Base-by-base conservation (phyloP, 2,888 invertebrate genomes). In the Campopleginae sp. region DNA sequence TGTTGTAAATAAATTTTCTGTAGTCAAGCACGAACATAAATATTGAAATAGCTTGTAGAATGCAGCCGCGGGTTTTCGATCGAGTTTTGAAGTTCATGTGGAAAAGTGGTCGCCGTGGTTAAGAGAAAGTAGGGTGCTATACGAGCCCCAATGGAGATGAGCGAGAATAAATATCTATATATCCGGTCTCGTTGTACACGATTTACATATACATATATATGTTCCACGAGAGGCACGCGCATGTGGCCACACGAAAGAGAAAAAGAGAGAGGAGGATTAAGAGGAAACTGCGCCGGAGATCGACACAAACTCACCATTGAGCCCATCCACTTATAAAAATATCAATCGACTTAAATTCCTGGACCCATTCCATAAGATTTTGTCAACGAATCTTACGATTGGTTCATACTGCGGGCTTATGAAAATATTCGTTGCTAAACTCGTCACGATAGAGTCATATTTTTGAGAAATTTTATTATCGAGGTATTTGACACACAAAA, bases 91-190 rank as follows among this genome's bases (percentile, higher is more conserved):
- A 68, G 75, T 79, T 74, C 14, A 65, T 31, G 63, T 44, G 58
- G 68, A 78, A 78, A 58, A 70, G 70, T 71, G 65, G 14, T 78
- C 68, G 61, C n/a, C 31, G 61, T 58, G 70, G 78, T 38, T 75
- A 42, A 65, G 85, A 85, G 85, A 85, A 85, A 85, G 85, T 82
- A 85, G 85, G 85, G 46, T 85, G 70, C 58, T 70, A 61, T 42
- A 70, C 51, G 70, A 70, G 74, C 63, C 19, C 44, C 23, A 44
- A 10, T 31, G 33, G 42, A 61, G 46, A 65, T 66, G 38, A 79
- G 70, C 65, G 42, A 75, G 77, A 23, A 78, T 71, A 63, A 51
- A 70, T 33, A 82, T 68, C 54, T 44, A 61, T 46, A 38, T 61
- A 58, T 76, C 76, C 48, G 75, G 46, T 63, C 75, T 33, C 31